Evolutionary conservation across 2,888 invertebrate genomes (phyloP), one percentile per base, ranked within the genome.

Genomic region (Acanthosepion esculentum): DNA sequence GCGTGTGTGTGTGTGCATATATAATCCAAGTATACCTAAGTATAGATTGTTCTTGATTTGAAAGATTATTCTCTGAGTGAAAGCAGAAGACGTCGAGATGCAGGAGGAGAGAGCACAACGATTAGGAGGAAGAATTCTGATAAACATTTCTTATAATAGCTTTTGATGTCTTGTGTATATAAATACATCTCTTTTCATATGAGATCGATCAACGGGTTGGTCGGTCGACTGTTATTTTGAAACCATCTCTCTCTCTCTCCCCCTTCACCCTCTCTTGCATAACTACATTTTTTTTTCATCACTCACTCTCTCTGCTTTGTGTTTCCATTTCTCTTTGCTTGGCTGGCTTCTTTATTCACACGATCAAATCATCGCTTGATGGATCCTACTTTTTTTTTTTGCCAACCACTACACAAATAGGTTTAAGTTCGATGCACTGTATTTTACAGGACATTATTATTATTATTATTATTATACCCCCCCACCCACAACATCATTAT

Each of bases 131-230:
- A 78, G 78, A 78, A 78, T 33, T 33, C 78, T 78, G n/a, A 78
- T 33, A 78, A n/a, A 78, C 33, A 26, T n/a, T 78, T 33, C 78
- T 78, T 78, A 78, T 78, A 78, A 78, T n/a, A 78, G 78, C n/a
- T 78, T 78, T 78, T 78, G 78, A 78, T 78, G 78, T 78, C 78
- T 33, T 78, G n/a, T 78, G 78, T 78, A 78, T 78, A 78, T 78
- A 78, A 78, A 78, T 78, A 78, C 33, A 78, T 78, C n/a, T 12
- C n/a, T 78, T 78, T 78, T 78, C 78, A 78, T 78, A 78, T n/a
- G 78, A 78, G 78, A 78, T 78, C 78, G n/a, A 78, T 78, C 78
- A 78, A 78, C 78, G n/a, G 78, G 78, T 15, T 33, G n/a, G 78
- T n/a, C 12, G 29, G 78, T 29, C 10, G n/a, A n/a, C n/a, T 4